Base-by-base conservation (phyloP, 2,888 invertebrate species). In the Scaptomyza parva region DNA sequence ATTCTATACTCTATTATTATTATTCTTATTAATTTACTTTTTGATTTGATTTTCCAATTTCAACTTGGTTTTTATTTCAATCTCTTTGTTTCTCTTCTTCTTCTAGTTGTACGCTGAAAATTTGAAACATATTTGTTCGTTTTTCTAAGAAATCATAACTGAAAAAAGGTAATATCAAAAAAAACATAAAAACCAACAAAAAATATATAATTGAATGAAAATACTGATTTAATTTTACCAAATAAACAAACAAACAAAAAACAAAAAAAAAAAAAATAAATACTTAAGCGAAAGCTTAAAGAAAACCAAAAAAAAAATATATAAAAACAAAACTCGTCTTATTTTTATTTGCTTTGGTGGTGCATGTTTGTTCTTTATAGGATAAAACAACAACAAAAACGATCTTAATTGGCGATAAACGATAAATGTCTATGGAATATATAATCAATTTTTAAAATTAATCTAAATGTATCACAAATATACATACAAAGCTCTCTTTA, bases 41-140 rank as follows among this genome's bases (percentile, higher is more conserved):
- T n/a, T n/a, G n/a, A n/a, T n/a, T n/a, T n/a, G n/a, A n/a, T 41
- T 61, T 62, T 62, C 11, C 26, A 52, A 52, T 62, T 77, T 67
- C 55, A 76, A 62, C 55, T 76, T 72, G 79, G 79, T 72, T 86
- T 79, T 74, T 81, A 30, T 30, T 88, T 78, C 72, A 65, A 71
- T 58, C 70, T 58, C 70, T 77, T 83, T 83, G 86, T 86, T 84
- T 85, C 82, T 88, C 80, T 83, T 83, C 86, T 82, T 64, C 77
- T 87, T 87, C 88, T 83, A 87, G 88, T 83, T 83, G 83, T 83
- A 87, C 88, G 84, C 86, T 86, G 89, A 88, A 82, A 85, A 87
- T 83, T 78, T 79, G 74, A 87, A 88, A 80, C 89, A 80, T 78
- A 66, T 81, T 68, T 82, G 82, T 83, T 83, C 86, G 82, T 83